Evolutionary conservation across 30 jellyfish, hydroid and myxozoan species (phyloP).

Genomic region (Chrysaora quinquecirrha): DNA sequence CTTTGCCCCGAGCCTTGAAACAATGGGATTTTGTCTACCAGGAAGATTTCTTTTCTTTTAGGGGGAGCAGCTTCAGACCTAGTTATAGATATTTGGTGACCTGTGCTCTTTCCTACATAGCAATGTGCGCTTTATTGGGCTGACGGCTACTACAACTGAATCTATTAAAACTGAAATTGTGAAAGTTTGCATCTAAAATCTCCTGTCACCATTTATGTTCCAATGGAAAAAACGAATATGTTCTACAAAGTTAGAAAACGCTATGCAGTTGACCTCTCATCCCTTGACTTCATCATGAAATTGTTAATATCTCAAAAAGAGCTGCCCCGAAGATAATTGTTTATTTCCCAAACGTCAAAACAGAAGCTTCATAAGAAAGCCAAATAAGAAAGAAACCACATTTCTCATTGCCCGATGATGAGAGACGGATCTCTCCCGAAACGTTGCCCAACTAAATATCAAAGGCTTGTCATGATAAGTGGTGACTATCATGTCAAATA

Average conservation of each 20-base stretch:
- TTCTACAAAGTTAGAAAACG: background rate
- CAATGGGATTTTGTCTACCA: too few relatives aligned
- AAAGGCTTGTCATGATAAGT: too few relatives aligned
- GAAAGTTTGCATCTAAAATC: background rate
- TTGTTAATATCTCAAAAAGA: background rate
- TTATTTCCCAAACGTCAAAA: background rate
- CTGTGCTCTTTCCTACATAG: too few relatives aligned
- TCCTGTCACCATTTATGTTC: background rate
- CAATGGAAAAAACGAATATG: background rate
- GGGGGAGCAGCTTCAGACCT: too few relatives aligned
- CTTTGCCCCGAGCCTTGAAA: too few relatives aligned
- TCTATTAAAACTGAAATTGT: background rate
- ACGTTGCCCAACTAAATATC: too few relatives aligned
- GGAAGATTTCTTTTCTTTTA: too few relatives aligned
- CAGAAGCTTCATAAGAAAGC: background rate
- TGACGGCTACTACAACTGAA: background rate
- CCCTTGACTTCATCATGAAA: background rate
- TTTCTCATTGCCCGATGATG: too few relatives aligned
- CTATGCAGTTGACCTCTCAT: background rate
- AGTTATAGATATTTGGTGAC: too few relatives aligned
- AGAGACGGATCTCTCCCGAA: too few relatives aligned
- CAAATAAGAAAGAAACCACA: too few relatives aligned
- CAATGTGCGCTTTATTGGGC: background rate
- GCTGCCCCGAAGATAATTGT: background rate
- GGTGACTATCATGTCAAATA: too few relatives aligned